phyloP scores from a whole-genome alignment of 37 sponge, comb jelly and placozoan species.

The Beroe ovata region DNA sequence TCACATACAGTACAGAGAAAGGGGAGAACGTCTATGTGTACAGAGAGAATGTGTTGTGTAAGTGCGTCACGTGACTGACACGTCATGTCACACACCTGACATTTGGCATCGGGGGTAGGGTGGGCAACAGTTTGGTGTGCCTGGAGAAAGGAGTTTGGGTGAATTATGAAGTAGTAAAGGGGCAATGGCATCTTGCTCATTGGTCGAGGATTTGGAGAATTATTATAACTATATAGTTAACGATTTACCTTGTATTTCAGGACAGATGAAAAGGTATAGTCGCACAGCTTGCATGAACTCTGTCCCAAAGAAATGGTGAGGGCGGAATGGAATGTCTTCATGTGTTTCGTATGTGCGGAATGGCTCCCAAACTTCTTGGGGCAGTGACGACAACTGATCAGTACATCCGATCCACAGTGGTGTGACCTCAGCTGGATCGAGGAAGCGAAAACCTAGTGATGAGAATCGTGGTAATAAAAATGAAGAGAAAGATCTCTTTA shows the following conservation, averaged over 20 bases:
- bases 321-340: not conserved
- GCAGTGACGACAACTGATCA: slow-evolving; percentile 10
- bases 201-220: too few relatives aligned
- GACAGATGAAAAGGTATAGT: slow-evolving; percentile 26
- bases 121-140: slow-evolving; percentile 31
- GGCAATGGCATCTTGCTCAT: too few relatives aligned
- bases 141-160: not conserved
- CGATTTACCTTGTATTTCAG: slow-evolving; percentile 20
- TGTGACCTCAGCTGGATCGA: not conserved
- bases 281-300: slow-evolving; percentile 15
- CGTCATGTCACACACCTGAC: slow-evolving; percentile 3
- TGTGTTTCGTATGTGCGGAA: slow-evolving; percentile 3
- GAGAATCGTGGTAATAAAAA: too few relatives aligned
- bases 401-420: slow-evolving; percentile 12
- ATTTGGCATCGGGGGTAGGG: not conserved
- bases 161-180: too few relatives aligned
- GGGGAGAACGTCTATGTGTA: not conserved
- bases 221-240: too few relatives aligned
- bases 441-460: slow-evolving; percentile 10
- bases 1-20: slow-evolving; percentile 46
- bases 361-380: slow-evolving; percentile 8
- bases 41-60: not conserved
- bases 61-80: not conserved
- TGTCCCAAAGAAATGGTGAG: not conserved
- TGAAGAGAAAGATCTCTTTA: too few relatives aligned